Evolutionary conservation across 2,797 vertebrate species (phyloP).

Genomic region (Aphelocoma californica): DNA sequence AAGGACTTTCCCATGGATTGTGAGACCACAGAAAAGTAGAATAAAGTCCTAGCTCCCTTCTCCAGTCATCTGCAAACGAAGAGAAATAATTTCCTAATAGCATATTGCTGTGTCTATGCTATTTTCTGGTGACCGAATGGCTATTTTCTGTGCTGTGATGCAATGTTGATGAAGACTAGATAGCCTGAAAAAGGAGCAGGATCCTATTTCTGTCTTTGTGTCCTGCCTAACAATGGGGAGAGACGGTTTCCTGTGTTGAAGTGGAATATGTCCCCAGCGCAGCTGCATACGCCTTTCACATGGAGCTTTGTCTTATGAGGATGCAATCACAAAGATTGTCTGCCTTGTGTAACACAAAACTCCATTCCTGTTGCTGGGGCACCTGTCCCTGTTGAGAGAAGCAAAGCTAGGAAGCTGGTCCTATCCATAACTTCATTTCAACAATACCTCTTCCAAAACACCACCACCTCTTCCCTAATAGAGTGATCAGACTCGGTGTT

Average conservation of each 20-base stretch:
- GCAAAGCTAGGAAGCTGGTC: not conserved
- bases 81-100: not conserved
- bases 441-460: not conserved
- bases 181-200: not conserved
- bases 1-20: not conserved
- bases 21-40: not conserved
- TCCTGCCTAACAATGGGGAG: not conserved
- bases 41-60: not conserved
- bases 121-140: not conserved
- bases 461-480: not conserved
- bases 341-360: not conserved
- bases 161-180: not conserved
- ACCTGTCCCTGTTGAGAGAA: not conserved
- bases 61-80: not conserved
- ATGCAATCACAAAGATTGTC: not conserved
- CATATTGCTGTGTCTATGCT: not conserved
- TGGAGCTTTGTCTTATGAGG: not conserved
- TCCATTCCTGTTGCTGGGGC: not conserved
- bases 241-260: not conserved
- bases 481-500: not conserved
- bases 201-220: not conserved
- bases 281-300: not conserved
- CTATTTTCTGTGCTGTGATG: not conserved
- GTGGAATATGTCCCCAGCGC: accelerated
- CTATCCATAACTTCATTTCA: not conserved